Percentiles rank a stretch among this genome's conserved stretches.
These are phyloP conservation scores for Eupsilia transversa DNA, from an alignment of 2,888 invertebrate species.

Conservation along the genomic window DNA sequence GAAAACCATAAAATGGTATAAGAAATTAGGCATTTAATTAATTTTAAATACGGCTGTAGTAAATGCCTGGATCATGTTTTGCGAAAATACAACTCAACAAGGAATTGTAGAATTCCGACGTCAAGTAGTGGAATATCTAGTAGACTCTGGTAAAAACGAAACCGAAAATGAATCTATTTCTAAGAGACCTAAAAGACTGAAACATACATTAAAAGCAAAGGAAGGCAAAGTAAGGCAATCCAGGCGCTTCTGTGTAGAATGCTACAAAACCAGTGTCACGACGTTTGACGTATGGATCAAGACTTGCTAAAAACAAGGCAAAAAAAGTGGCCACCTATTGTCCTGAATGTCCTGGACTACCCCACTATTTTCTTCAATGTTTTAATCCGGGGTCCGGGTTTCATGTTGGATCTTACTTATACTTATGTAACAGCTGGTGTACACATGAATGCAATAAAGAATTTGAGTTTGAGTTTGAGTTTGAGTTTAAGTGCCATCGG, in stretches of 20 bases:
- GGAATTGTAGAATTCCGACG: slow-evolving; percentile 12
- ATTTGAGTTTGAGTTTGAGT: too few species aligned
- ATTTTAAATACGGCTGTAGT: slow-evolving; percentile 22
- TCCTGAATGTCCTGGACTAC: slow-evolving; percentile 18
- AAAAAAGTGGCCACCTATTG: slow-evolving; percentile 67
- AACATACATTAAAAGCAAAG: not conserved
- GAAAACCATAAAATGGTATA: slow-evolving; percentile 28
- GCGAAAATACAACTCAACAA: slow-evolving; percentile 39
- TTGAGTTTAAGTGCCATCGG: slow-evolving; percentile 56
- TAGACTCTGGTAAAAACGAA: slow-evolving; percentile 3
- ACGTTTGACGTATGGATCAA: slow-evolving; percentile 60
- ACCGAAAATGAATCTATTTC: not conserved
- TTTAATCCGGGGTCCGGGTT: too few species aligned
- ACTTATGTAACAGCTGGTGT: too few species aligned
- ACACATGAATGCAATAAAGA: too few species aligned
- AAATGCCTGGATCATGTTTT: slow-evolving; percentile 25
- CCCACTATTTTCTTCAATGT: slow-evolving; percentile 32
- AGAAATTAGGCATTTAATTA: slow-evolving; percentile 17
- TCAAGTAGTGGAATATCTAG: slow-evolving; percentile 6
- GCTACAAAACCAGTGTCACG: slow-evolving; percentile 60
- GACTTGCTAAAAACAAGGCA: slow-evolving; percentile 65
- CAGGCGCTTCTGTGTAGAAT: slow-evolving; percentile 33
- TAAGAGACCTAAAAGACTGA: slow-evolving; percentile 8
- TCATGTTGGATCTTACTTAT: too few species aligned
- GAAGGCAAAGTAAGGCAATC: not conserved